Evolutionary conservation across 2,797 vertebrate genomes (phyloP).

Genomic region (Stomatorhinus walkeri): DNA sequence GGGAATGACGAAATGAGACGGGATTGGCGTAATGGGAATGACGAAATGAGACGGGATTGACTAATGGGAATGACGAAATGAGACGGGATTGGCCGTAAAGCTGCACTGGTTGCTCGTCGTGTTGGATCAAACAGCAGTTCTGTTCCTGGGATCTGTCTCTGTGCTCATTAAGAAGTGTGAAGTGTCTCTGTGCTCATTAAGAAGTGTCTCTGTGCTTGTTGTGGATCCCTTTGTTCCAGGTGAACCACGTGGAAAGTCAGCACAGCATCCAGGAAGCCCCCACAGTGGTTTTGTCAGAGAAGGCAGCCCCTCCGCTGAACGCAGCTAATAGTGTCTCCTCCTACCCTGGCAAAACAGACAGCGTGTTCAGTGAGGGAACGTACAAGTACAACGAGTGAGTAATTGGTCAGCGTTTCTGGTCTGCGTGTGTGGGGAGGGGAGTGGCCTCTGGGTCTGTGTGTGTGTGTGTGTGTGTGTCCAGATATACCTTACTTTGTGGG

Average conservation of each 20-base stretch:
- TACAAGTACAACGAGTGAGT: slow-evolving; percentile 52
- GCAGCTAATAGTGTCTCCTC: slow-evolving; percentile 58
- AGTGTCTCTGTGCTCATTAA: neutral
- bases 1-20: too few relatives aligned
- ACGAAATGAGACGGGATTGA: too few relatives aligned
- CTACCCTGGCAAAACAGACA: slow-evolving; percentile 52
- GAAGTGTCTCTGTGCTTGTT: neutral
- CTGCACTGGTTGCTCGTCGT: neutral
- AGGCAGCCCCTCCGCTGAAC: slow-evolving; percentile 59
- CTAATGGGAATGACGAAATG: too few relatives aligned
- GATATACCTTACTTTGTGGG: neutral
- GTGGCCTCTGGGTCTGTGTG: neutral
- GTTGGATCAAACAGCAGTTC: neutral
- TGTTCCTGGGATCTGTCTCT: neutral
- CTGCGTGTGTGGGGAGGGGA: neutral
- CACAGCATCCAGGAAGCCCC: slow-evolving; percentile 66
- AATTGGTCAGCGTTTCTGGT: neutral
- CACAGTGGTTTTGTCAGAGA: slow-evolving; percentile 76
- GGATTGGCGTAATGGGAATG: too few relatives aligned
- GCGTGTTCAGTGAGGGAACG: slow-evolving; percentile 45
- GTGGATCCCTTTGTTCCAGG: slow-evolving; percentile 52
- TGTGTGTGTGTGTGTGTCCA: neutral
- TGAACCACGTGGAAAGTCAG: slow-evolving; percentile 75
- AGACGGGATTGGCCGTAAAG: neutral
- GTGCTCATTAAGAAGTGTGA: neutral